Percentiles rank a stretch among this genome's conserved stretches.
Evolutionary conservation across 35 echinoderm and acorn worm genomes (phyloP).

Genomic region (Strongylocentrotus purpuratus): DNA sequence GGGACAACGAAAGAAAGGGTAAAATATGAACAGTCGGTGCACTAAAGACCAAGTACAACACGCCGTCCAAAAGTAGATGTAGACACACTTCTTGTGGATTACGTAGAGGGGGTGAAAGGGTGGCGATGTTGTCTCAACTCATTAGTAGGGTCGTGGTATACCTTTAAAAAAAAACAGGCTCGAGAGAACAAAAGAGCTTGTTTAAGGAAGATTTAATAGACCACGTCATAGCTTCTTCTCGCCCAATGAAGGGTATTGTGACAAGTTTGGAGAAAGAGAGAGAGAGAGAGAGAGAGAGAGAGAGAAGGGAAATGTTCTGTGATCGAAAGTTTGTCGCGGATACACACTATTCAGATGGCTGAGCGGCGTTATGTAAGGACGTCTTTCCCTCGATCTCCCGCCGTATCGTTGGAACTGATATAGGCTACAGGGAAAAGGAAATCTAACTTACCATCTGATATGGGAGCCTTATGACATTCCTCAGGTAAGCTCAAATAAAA

Average conservation of each 20-base stretch:
- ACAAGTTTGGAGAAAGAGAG: neutral
- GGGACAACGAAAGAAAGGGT: neutral
- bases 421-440: too few species aligned
- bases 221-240: neutral
- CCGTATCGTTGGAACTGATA: too few species aligned
- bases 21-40: neutral
- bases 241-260: neutral
- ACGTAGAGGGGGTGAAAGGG: neutral
- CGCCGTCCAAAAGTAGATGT: neutral
- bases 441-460: neutral
- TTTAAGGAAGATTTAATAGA: neutral
- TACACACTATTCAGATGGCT: neutral
- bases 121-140: neutral
- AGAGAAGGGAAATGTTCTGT: neutral
- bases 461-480: neutral
- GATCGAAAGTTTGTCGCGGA: neutral
- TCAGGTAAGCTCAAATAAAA: neutral
- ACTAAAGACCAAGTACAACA: too few species aligned
- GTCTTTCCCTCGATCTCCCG: neutral
- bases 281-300: neutral
- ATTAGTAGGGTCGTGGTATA: neutral
- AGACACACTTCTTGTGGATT: neutral
- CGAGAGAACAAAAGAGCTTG: neutral
- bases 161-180: neutral
- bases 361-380: neutral